Evolutionary conservation across 2,113 vertebrate genomes (phyloP).

Genomic region (Heterocephalus glaber): DNA sequence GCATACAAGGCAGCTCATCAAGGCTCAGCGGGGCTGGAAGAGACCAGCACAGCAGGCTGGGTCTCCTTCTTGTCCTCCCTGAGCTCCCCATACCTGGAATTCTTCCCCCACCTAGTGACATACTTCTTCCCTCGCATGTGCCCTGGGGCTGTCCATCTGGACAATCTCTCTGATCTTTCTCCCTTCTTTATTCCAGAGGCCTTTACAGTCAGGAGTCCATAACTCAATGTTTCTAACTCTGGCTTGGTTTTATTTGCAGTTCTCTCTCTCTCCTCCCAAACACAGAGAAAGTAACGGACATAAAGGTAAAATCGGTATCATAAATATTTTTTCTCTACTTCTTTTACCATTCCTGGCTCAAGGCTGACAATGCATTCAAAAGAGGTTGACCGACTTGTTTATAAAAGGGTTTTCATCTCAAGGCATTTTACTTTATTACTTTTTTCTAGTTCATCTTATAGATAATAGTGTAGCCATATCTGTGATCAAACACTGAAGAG

Average conservation of each 20-base stretch:
- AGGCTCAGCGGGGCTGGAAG: not conserved
- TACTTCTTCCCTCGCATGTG: too few relatives aligned
- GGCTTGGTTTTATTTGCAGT: not conserved
- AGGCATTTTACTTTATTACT: not conserved
- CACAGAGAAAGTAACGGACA: not conserved
- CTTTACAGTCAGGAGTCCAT: not conserved
- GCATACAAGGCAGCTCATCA: not conserved
- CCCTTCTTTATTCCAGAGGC: not conserved
- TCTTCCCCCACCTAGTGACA: not conserved
- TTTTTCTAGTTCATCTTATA: not conserved
- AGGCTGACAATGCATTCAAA: not conserved
- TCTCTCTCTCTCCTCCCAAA: not conserved
- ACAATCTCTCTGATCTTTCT: not conserved
- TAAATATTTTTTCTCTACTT: not conserved
- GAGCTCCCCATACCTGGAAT: not conserved
- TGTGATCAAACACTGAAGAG: not conserved
- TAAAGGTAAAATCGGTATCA: not conserved
- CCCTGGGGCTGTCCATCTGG: not conserved
- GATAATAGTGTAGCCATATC: not conserved
- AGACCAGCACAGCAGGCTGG: not conserved
- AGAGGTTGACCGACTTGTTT: not conserved
- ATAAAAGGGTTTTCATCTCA: not conserved
- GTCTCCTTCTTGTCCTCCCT: fast-evolving
- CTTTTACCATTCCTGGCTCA: not conserved
- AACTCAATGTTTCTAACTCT: not conserved